Evolutionary conservation across 2,113 vertebrate genomes (phyloP).

Genomic region (Oryzias celebensis): DNA sequence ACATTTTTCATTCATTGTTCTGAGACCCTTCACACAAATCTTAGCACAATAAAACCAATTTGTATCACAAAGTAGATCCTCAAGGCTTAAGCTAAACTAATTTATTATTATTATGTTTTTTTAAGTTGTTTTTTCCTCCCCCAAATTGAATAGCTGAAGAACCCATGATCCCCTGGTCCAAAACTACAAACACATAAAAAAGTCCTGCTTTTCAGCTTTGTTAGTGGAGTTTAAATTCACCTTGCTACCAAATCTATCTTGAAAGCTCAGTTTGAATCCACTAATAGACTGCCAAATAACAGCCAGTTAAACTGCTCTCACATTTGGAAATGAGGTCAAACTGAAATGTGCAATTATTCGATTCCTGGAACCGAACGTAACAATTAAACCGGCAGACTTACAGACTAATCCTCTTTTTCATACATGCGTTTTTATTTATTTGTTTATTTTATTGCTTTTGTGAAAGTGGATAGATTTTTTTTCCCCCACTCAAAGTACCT

Average conservation of each 20-base stretch:
- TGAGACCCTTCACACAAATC: conserved; percentile 6
- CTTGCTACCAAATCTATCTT: conserved; percentile 21
- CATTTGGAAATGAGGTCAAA: conserved; percentile 27
- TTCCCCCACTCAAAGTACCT: conserved; percentile 14
- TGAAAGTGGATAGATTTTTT: conserved; percentile 25
- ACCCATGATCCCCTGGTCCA: conserved; percentile 51
- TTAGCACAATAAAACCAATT: conserved; percentile 1
- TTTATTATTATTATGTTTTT: conserved; percentile 39
- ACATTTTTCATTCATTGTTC: background rate
- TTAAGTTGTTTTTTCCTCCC: conserved; percentile 30
- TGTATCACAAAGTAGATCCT: conserved; percentile 19
- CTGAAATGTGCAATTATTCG: conserved; percentile 2
- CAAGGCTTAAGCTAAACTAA: conserved; percentile 29
- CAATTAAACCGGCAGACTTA: conserved; percentile 4
- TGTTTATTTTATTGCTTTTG: conserved; percentile 8
- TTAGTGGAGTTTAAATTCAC: conserved; percentile 35
- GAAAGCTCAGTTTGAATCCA: conserved; percentile 24
- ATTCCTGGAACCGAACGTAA: conserved; percentile 14
- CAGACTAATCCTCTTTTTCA: conserved; percentile 23
- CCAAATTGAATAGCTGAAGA: conserved; percentile 48
- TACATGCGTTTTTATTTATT: background rate
- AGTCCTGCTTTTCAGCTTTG: conserved; percentile 36
- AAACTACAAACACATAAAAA: conserved; percentile 10
- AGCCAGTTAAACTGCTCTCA: conserved; percentile 25
- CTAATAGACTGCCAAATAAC: conserved; percentile 24